Evolutionary conservation across 1,140 invertebrate genomes (phyloP).

Genomic region (Drosophila paulistorum): DNA sequence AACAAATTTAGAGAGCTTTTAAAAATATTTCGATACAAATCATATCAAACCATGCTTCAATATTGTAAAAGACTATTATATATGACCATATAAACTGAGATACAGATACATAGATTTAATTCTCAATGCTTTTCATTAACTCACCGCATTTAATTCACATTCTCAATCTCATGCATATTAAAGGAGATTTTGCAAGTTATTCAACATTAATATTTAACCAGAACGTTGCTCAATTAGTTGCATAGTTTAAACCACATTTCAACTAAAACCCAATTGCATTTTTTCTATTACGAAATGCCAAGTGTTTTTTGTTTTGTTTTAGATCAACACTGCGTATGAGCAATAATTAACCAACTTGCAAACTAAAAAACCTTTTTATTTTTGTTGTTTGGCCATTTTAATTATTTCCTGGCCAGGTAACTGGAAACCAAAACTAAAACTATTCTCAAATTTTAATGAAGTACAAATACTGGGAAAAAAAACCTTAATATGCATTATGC

Average conservation of each 20-base stretch:
- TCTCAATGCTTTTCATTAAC: too few relatives aligned
- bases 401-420: conserved; percentile 58
- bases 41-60: too few relatives aligned
- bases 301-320: conserved; percentile 25
- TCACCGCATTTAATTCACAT: not conserved
- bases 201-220: not conserved
- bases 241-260: conserved; percentile 15
- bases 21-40: too few relatives aligned
- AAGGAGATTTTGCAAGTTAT: not conserved
- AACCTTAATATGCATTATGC: conserved; percentile 33
- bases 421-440: conserved; percentile 15
- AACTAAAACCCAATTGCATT: conserved; percentile 27
- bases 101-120: too few relatives aligned
- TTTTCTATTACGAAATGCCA: conserved; percentile 37
- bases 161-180: not conserved
- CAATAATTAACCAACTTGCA: conserved; percentile 52
- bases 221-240: conserved; percentile 25
- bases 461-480: conserved; percentile 41
- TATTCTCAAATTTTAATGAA: conserved; percentile 61
- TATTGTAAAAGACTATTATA: too few relatives aligned
- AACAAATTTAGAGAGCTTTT: too few relatives aligned
- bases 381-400: conserved; percentile 34
- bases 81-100: too few relatives aligned
- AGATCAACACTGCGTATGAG: conserved; percentile 62
- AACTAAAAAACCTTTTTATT: conserved; percentile 17